These are phyloP conservation scores for Sphecodes monilicornis DNA, from an alignment of 2,888 invertebrate genomes.

Conservation along the genomic window DNA sequence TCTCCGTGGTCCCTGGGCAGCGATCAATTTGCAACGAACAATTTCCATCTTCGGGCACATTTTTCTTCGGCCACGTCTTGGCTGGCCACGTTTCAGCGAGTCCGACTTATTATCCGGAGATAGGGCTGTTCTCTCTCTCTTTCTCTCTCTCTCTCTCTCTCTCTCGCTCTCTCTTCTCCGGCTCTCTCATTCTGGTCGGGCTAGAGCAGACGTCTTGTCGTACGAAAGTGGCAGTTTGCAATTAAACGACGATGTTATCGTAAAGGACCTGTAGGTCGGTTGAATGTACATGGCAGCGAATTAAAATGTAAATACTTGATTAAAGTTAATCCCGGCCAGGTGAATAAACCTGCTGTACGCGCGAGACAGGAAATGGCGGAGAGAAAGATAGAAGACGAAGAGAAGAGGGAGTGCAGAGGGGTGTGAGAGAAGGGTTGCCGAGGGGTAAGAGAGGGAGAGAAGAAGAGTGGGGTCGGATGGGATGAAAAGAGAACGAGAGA, in stretches of 20 bases:
- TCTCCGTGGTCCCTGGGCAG: neutral
- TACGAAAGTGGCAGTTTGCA: conserved; percentile 79
- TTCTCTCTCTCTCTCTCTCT: conserved; percentile 6
- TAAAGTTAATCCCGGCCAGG: conserved; percentile 83
- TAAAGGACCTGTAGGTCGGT: conserved; percentile 72
- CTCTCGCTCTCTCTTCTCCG: neutral
- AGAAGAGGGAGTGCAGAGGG: conserved; percentile 24
- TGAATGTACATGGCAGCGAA: conserved; percentile 76
- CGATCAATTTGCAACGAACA: conserved; percentile 15
- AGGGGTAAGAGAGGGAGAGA: conserved; percentile 21
- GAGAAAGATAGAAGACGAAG: conserved; percentile 43
- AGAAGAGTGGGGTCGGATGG: conserved; percentile 27
- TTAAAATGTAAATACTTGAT: conserved; percentile 84
- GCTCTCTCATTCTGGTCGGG: neutral
- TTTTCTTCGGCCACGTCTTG: conserved; percentile 33
- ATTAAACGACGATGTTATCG: conserved; percentile 80
- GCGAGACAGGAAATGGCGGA: conserved; percentile 52
- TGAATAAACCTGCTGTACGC: conserved; percentile 76
- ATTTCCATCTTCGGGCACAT: conserved; percentile 5
- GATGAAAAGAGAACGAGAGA: conserved; percentile 66
- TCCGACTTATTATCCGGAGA: conserved; percentile 50
- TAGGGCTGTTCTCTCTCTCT: conserved; percentile 20
- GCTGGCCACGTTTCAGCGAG: conserved; percentile 38
- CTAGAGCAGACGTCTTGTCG: conserved; percentile 65
- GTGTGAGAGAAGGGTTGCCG: conserved; percentile 21